phyloP scores from a whole-genome alignment of 2,888 invertebrate species.

The Tenthredo scrophulariae region DNA sequence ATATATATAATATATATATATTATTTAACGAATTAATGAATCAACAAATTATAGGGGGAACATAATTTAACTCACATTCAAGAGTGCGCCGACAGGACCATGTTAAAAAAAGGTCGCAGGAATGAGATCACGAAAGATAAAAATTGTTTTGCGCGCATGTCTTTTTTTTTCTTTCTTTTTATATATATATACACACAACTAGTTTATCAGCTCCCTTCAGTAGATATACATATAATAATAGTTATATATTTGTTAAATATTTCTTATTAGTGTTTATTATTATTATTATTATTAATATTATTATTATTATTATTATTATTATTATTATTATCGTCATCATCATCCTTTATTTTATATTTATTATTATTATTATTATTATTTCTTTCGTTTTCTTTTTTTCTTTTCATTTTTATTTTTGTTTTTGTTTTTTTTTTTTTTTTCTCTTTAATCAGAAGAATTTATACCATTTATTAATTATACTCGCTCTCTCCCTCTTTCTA shows the following conservation, averaged over 20 bases:
- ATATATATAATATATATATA: not conserved
- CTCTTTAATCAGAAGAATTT: conserved; percentile 19
- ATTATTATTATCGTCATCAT: conserved; percentile 3
- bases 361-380: conserved; percentile 21
- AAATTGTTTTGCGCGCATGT: conserved; percentile 20
- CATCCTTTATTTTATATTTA: not conserved
- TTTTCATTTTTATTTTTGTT: not conserved
- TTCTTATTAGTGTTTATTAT: conserved; percentile 19
- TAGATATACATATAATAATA: not conserved
- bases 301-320: not conserved
- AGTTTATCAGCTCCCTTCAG: not conserved
- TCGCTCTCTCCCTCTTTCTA: not conserved
- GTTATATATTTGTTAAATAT: not conserved
- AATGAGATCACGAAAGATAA: conserved; percentile 37
- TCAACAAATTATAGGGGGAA: conserved; percentile 12
- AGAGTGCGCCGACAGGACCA: not conserved
- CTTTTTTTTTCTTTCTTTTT: not conserved
- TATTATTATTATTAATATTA: not conserved
- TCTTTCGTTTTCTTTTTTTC: not conserved
- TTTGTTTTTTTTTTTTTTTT: not conserved
- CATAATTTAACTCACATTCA: not conserved
- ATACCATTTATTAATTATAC: conserved; percentile 11
- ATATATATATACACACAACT: not conserved
- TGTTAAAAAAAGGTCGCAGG: not conserved
- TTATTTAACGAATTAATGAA: conserved; percentile 22